These are phyloP conservation scores for Meteorus sp. DNA, from an alignment of 1,140 invertebrate genomes.

Conservation along the genomic window DNA sequence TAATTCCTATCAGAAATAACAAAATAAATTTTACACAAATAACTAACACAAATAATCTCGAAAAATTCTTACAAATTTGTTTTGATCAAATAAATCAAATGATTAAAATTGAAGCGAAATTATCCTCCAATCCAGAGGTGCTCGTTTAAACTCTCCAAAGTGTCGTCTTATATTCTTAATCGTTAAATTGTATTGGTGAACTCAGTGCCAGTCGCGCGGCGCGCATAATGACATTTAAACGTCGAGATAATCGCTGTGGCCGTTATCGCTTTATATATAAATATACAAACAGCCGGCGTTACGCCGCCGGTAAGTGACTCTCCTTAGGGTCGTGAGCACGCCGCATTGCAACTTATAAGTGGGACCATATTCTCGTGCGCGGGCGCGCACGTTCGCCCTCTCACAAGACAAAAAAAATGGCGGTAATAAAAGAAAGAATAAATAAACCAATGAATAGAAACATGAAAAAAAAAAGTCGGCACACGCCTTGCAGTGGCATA, in stretches of 20 bases:
- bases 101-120: too few species aligned
- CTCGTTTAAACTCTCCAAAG: too few species aligned
- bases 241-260: slow-evolving; percentile 2
- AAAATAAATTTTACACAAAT: too few species aligned
- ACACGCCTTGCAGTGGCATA: slow-evolving; percentile 43
- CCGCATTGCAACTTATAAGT: background rate
- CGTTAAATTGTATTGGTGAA: background rate
- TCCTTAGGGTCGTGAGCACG: slow-evolving; percentile 12
- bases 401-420: background rate
- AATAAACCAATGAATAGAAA: background rate
- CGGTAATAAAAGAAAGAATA: too few species aligned
- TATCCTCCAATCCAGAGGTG: too few species aligned
- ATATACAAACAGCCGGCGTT: slow-evolving; percentile 1
- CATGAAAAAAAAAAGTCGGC: slow-evolving; percentile 33
- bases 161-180: too few species aligned
- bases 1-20: too few species aligned
- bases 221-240: slow-evolving; percentile 15
- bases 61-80: too few species aligned
- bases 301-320: slow-evolving; percentile 7
- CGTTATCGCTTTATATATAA: slow-evolving; percentile 8
- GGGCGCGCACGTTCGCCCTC: slow-evolving; percentile 16
- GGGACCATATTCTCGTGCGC: slow-evolving; percentile 2
- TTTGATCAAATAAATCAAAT: too few species aligned
- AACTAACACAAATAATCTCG: too few species aligned
- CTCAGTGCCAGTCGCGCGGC: background rate